Conservation (phyloP, 2,888 invertebrate species). For the Serripes groenlandicus region DNA sequence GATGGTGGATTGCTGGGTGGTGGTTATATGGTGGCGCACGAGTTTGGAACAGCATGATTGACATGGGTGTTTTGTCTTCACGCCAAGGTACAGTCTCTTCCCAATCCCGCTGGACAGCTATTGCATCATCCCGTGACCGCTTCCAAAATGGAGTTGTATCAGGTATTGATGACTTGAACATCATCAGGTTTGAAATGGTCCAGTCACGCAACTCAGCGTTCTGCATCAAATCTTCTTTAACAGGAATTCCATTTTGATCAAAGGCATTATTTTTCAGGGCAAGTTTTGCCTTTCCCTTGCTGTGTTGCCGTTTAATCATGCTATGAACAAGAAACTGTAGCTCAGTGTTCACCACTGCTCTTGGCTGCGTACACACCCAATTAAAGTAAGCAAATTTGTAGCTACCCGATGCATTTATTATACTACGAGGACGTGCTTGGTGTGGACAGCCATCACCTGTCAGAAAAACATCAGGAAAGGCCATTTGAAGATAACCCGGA, state of each 20-base stretch:
- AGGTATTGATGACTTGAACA: neutral
- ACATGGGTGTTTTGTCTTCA: neutral
- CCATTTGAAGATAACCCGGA: neutral
- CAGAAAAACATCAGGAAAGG: neutral
- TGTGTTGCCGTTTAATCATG: neutral
- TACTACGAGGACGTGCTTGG: neutral
- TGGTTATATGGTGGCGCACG: neutral
- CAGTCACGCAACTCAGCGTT: neutral
- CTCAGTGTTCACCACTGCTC: conserved; percentile 1
- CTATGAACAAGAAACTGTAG: conserved; percentile 2
- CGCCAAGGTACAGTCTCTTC: neutral
- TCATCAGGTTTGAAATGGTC: neutral
- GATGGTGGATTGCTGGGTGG: neutral
- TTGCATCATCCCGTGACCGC: neutral
- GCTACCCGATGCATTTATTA: neutral
- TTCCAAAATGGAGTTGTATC: conserved; percentile 7
- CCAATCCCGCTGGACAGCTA: neutral
- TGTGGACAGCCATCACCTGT: conserved; percentile 2
- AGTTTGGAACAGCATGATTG: neutral
- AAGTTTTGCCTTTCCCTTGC: neutral
- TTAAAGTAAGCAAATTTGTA: neutral
- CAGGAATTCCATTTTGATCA: neutral
- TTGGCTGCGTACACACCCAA: neutral
- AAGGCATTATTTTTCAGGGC: neutral
- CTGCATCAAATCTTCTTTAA: neutral